Evolutionary conservation across 2,797 vertebrate genomes (phyloP), one percentile per base, ranked within the genome.

Genomic region (Spheniscus humboldti): DNA sequence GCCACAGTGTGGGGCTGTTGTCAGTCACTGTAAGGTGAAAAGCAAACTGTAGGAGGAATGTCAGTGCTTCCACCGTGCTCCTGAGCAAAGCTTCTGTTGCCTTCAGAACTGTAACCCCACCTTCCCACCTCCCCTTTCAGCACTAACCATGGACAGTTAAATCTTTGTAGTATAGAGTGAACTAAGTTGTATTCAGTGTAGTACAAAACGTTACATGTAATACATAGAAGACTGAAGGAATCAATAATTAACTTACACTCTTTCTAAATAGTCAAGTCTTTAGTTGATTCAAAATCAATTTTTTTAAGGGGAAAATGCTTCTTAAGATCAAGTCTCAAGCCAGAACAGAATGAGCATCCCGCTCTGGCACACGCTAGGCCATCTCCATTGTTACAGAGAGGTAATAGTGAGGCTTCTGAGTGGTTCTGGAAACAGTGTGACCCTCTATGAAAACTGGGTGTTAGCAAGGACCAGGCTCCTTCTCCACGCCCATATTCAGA

Each of bases 51-150:
- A 56, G 66, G 41, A 91, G n/a, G 48, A 60, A 52, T 13, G n/a
- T 12, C 45, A 19, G 30, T 7, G 24, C 22, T 77, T n/a, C 43
- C 55, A 43, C 17, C 0, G 0, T 3, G 68, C 63, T 57, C 37
- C 55, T 37, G 27, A 82, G 55, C 43, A 63, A 77, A 77, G 41
- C 18, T 62, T 31, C 41, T 31, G 45, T 11, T 45, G 41, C 15
- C 30, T 55, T 41, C 74, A 63, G 59, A 71, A 27, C 37, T 0
- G 5, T 9, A 67, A 47, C 8, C 23, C 19, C 39, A 11, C 28
- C 20, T 64, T 82, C 56, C 7, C 4, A 0, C 20, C 33, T 69
- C 28, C 22, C 11, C 19, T 57, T 73, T 27, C 0, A 0, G 41
- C 43, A n/a, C 43, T 72, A 31, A 28, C 8, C 22, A 13, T 20